Percentiles rank a stretch among this genome's conserved stretches.
These are phyloP conservation scores for Dysidea cf. avara DNA, from an alignment of 37 sponge, comb jelly and placozoan species.

Conservation along the genomic window DNA sequence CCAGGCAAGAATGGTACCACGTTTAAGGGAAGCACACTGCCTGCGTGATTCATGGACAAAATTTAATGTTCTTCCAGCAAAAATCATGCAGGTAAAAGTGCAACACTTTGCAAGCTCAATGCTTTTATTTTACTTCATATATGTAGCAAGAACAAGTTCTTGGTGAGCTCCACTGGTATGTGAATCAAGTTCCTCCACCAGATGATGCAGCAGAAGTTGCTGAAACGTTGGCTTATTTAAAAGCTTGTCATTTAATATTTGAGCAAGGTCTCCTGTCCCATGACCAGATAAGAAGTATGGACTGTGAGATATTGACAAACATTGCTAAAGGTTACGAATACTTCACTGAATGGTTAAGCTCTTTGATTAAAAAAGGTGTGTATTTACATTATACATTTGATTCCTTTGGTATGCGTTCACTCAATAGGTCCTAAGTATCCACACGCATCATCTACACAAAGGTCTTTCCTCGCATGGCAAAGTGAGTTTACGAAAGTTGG, in stretches of 20 bases:
- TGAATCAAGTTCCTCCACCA: conserved; percentile 1
- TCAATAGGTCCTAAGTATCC: not conserved
- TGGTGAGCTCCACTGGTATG: conserved; percentile 23
- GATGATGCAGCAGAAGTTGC: not conserved
- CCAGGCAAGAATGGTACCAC: conserved; percentile 6
- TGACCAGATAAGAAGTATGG: not conserved
- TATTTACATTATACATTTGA: not conserved
- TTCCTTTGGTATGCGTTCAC: not conserved
- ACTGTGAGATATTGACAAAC: not conserved
- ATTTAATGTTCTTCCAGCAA: conserved; percentile 17
- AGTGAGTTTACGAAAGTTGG: too few species aligned
- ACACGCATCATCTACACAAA: not conserved
- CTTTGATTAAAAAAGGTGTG: conserved; percentile 3
- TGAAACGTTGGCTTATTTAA: conserved; percentile 3
- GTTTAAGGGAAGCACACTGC: not conserved
- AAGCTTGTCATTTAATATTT: conserved; percentile 33
- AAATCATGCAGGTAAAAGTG: conserved; percentile 16
- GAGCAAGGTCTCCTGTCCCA: conserved; percentile 27
- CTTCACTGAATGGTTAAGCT: conserved; percentile 12
- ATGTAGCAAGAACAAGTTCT: conserved; percentile 40
- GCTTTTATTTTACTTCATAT: not conserved
- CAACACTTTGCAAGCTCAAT: too few species aligned
- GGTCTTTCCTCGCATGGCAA: conserved; percentile 29
- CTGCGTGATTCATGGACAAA: conserved; percentile 22
- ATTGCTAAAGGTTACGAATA: conserved; percentile 28